These are phyloP conservation scores for Stenopsyche tienmushanensis DNA, from an alignment of 1,140 invertebrate species.

Conservation along the genomic window DNA sequence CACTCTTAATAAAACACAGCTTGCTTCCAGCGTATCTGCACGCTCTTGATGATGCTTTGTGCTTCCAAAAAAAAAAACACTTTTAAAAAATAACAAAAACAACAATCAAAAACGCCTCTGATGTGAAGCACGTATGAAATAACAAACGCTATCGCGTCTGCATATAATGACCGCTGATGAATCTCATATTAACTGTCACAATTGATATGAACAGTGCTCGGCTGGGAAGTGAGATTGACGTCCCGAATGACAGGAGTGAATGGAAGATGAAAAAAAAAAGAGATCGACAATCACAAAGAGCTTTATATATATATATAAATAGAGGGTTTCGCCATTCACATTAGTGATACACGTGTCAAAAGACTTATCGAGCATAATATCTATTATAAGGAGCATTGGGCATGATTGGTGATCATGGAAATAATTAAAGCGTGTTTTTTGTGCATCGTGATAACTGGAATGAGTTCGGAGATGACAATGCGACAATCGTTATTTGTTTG, in stretches of 20 bases:
- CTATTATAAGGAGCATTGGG: too few relatives aligned
- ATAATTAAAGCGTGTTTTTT: too few relatives aligned
- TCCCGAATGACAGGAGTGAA: too few relatives aligned
- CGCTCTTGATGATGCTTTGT: background rate
- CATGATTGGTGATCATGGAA: too few relatives aligned
- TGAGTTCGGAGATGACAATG: background rate
- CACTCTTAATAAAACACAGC: constrained; percentile 36
- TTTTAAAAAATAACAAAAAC: too few relatives aligned
- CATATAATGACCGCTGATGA: constrained; percentile 7
- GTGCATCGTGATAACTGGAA: too few relatives aligned
- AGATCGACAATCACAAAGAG: too few relatives aligned
- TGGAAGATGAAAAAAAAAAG: too few relatives aligned
- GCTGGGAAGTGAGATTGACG: background rate
- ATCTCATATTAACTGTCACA: constrained; percentile 11
- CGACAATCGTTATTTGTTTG: too few relatives aligned
- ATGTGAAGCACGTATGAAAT: background rate
- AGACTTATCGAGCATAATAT: too few relatives aligned
- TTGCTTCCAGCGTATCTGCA: background rate
- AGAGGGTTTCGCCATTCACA: background rate
- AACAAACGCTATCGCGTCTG: constrained; percentile 4
- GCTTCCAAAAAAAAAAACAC: too few relatives aligned
- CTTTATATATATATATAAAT: too few relatives aligned
- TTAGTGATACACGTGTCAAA: background rate
- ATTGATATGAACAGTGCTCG: background rate
- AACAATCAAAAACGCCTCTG: background rate